Evolutionary conservation across 2,113 vertebrate genomes (phyloP).

Genomic region (Scomber colias): DNA sequence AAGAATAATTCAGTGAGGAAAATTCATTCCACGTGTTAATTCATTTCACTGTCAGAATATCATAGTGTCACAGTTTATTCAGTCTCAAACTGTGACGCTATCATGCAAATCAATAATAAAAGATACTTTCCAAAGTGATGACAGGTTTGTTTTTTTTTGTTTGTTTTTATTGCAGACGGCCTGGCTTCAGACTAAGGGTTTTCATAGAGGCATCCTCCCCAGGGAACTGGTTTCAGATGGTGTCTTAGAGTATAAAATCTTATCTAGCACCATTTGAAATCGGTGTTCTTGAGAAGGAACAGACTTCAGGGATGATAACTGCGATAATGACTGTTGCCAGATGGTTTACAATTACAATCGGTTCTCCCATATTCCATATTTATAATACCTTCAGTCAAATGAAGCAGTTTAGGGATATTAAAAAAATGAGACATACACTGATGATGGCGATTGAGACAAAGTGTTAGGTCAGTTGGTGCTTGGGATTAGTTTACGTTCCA

Average conservation of each 20-base stretch:
- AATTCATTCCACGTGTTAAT: conserved; percentile 9
- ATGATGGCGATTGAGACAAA: too few relatives aligned
- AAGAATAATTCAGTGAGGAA: background rate
- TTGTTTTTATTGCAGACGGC: conserved; percentile 47
- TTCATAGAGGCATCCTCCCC: conserved; percentile 85
- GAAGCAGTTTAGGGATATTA: background rate
- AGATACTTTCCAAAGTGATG: conserved; percentile 2
- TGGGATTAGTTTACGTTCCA: background rate
- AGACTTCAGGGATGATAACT: conserved; percentile 70
- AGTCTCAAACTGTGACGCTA: background rate
- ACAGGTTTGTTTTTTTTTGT: background rate
- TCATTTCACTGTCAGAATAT: background rate
- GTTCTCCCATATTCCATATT: background rate
- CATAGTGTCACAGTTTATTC: too few relatives aligned
- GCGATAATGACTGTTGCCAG: background rate
- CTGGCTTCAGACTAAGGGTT: background rate
- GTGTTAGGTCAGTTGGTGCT: too few relatives aligned
- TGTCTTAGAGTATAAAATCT: conserved; percentile 95
- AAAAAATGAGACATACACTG: background rate
- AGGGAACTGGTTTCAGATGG: conserved; percentile 98
- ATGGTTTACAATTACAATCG: background rate
- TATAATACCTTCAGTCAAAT: background rate
- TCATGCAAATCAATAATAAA: background rate
- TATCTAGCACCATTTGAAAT: conserved; percentile 99
- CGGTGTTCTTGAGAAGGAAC: conserved; percentile 98